A percentile compares a stretch with the other conserved stretches of the same genome.
Conservation (phyloP, 2,113 vertebrate genomes). For the Neoarius graeffei region DNA sequence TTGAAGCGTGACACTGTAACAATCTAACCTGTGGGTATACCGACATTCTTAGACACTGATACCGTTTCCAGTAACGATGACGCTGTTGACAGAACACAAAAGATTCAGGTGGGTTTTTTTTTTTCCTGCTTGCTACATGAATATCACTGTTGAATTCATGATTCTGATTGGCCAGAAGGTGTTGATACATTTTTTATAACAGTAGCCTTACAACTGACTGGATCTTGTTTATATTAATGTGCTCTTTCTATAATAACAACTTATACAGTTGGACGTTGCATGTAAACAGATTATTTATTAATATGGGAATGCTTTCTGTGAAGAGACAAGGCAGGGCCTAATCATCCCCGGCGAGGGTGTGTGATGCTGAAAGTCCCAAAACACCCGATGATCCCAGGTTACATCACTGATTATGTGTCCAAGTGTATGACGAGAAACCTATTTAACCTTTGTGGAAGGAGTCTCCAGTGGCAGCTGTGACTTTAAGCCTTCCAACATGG, state of each 20-base stretch:
- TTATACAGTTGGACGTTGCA: neutral
- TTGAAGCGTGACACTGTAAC: neutral
- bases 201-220: neutral
- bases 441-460: neutral
- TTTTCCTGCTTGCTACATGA: neutral
- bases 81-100: neutral
- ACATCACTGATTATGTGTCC: neutral
- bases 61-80: neutral
- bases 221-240: neutral
- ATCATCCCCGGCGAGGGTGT: too few species aligned
- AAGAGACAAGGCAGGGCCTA: too few species aligned
- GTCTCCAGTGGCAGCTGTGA: neutral
- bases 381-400: too few species aligned
- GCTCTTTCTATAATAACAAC: neutral
- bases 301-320: neutral
- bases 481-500: neutral
- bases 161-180: neutral
- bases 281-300: neutral
- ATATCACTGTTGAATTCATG: neutral
- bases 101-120: neutral
- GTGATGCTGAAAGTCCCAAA: too few species aligned
- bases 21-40: neutral
- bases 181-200: neutral
- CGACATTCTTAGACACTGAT: neutral
- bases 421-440: neutral